Evolutionary conservation across 2,888 invertebrate genomes (phyloP), one percentile per base, ranked within the genome.

Genomic region (Leistus spinibarbis): DNA sequence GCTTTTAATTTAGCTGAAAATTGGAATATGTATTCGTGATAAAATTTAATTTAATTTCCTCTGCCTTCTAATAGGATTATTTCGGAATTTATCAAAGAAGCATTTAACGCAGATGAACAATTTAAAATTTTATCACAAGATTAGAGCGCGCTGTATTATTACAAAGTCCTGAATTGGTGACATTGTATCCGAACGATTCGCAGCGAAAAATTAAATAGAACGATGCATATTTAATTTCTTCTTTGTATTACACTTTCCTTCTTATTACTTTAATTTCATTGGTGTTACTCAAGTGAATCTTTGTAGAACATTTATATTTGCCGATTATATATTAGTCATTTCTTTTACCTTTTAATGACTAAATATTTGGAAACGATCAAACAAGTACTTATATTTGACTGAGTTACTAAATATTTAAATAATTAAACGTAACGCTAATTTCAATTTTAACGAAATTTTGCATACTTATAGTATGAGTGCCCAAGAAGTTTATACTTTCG

Each of bases 31-130:
- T 40, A 60, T 20, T n/a, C 57, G 60, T 60, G 27, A 24, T 60
- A 60, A 19, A 60, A 69, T 69, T 60, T 69, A 69, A 69, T 69
- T 69, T 69, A 56, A 69, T 69, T 60, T 60, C 57, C 13, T 7
- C 5, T 60, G 40, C 69, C 60, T 69, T 20, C 60, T 69, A 69
- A 69, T 69, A 69, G 60, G 69, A 69, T 69, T 69, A 69, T 60
- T 60, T 69, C 60, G 69, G 60, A 57, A 60, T 69, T 69, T 60
- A 56, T 69, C 20, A 60, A 60, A 60, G 60, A 69, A 60, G 60
- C 60, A 60, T 69, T 60, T 60, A 40, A 69, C 40, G 40, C 40
- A 57, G 60, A 69, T 60, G 69, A 23, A 40, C 60, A 69, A 69
- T 69, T 69, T 60, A 69, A 19, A 57, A 19, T 57, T 57, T 5